Base-by-base conservation (phyloP, 2,113 vertebrate genomes). In the Ginglymostoma cirratum region DNA sequence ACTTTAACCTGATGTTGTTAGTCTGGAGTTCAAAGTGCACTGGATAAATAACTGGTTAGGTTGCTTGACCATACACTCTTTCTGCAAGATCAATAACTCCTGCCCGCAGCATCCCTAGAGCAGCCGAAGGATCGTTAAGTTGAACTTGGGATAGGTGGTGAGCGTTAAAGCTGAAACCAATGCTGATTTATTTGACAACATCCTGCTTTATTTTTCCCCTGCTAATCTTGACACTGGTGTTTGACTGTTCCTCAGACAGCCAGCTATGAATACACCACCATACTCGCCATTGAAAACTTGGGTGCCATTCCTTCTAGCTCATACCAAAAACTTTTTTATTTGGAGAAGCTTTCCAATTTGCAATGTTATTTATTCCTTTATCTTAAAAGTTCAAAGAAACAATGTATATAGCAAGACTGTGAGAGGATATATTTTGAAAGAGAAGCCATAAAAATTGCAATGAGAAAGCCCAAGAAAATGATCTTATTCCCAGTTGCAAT, bases 141-240 rank as follows among this genome's bases (percentile, higher is more conserved):
- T 52, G 45, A 87, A 52, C 69, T 21, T 21, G 5, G 42, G 45
- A 27, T 7, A 48, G 85, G 85, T 2, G 5, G 85, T 27, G 48
- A 52, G 23, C 52, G 45, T 6, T 87, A 45, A 30, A 87, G 85
- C 23, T 8, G 21, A 87, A 42, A 87, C 85, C 23, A 52, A 87
- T 87, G 45, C 45, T 87, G 85, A 87, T 87, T 87, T 87, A 87
- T 87, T 87, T 48, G 85, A 24, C 6, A 87, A 52, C 45, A 87
- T 87, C 5, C 85, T 6, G 42, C 42, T 87, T 87, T 52, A 87
- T 8, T 45, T 30, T 87, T 52, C 85, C 45, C 85, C 45, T 23
- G 48, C 85, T 52, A 24, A 27, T 45, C 45, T 27, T 52, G 85
- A 24, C 45, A 48, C 85, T 52, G 45, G 7, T 21, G 6, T 87